Evolutionary conservation across 2,888 invertebrate species (phyloP).

Genomic region (Papilio gigon): DNA sequence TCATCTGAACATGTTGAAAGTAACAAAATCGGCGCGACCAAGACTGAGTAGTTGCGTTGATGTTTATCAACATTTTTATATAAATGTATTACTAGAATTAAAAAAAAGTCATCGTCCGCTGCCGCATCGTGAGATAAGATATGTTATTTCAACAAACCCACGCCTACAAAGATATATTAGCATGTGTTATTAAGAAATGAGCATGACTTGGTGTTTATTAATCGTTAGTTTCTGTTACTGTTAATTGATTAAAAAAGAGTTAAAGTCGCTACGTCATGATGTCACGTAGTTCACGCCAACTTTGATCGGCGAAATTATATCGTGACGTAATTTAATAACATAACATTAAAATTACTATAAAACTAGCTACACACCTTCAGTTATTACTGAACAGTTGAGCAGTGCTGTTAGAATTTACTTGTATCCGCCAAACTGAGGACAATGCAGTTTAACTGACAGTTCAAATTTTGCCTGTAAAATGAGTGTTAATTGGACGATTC

Average conservation of each 20-base stretch:
- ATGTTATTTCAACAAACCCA: slow-evolving; percentile 42
- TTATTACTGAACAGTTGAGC: too few species aligned
- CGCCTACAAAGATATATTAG: slow-evolving; percentile 35
- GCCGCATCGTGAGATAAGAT: slow-evolving; percentile 44
- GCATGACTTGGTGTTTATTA: slow-evolving; percentile 53
- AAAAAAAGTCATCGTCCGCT: slow-evolving; percentile 45
- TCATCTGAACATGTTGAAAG: slow-evolving; percentile 43
- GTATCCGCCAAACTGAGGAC: too few species aligned
- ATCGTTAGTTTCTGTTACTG: slow-evolving; percentile 59
- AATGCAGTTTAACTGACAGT: too few species aligned
- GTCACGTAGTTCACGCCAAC: slow-evolving; percentile 31
- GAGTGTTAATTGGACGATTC: too few species aligned
- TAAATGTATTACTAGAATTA: slow-evolving; percentile 50
- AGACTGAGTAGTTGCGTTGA: slow-evolving; percentile 52
- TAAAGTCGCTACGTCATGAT: slow-evolving; percentile 29
- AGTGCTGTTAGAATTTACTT: too few species aligned
- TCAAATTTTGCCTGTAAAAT: too few species aligned
- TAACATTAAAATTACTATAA: too few species aligned
- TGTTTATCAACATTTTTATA: slow-evolving; percentile 47
- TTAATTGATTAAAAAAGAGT: slow-evolving; percentile 48
- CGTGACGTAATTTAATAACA: background rate
- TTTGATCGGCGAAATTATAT: background rate
- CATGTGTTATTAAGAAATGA: slow-evolving; percentile 24
- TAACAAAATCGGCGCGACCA: slow-evolving; percentile 55
- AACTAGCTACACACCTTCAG: too few species aligned